phyloP scores from a whole-genome alignment of 2,888 invertebrate genomes.

The Pinctada fucata region DNA sequence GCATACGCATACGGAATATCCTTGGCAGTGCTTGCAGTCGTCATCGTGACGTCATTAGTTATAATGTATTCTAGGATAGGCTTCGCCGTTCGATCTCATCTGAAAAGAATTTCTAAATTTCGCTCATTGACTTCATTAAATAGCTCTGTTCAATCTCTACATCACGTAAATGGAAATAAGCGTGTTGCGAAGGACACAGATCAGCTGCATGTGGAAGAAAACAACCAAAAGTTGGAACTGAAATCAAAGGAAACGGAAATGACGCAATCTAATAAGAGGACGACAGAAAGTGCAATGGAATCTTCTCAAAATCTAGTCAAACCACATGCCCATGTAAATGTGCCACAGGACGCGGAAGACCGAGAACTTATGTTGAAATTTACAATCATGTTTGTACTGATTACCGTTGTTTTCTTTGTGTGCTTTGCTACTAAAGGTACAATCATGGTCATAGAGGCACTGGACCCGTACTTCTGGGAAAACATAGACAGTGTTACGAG shows the following conservation, averaged over 20 bases:
- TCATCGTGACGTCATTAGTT: not conserved
- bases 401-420: not conserved
- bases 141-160: too few relatives aligned
- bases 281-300: not conserved
- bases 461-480: not conserved
- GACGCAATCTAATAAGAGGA: not conserved
- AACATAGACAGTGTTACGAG: not conserved
- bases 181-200: not conserved
- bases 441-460: not conserved
- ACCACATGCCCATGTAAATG: not conserved
- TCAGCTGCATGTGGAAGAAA: not conserved
- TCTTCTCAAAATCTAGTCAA: not conserved
- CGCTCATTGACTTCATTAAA: too few relatives aligned
- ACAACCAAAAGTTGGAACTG: not conserved
- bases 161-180: not conserved
- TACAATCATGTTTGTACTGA: not conserved
- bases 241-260: too few relatives aligned
- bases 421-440: not conserved
- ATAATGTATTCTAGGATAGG: not conserved
- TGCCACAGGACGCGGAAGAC: not conserved
- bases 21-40: not conserved
- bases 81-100: not conserved
- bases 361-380: not conserved
- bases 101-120: not conserved
- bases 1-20: not conserved